Conservation (phyloP, 2,113 vertebrate species). For the Entomyzon cyanotis region DNA sequence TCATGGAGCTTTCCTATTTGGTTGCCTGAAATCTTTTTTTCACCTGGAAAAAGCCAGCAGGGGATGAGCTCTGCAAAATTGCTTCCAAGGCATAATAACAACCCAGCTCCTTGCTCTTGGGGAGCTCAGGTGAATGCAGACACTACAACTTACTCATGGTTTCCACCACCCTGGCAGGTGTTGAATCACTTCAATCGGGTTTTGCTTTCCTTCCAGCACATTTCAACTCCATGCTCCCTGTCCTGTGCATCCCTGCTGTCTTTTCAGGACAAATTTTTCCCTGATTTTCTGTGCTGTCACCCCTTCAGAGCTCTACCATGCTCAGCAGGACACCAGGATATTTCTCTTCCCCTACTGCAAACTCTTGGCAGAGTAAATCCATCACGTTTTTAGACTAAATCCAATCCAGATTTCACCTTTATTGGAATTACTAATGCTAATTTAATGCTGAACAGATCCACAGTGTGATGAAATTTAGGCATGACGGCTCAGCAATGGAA, state of each 20-base stretch:
- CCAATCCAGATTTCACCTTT: neutral
- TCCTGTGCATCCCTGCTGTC: neutral
- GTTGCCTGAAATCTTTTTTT: neutral
- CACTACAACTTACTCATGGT: neutral
- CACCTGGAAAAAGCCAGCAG: neutral
- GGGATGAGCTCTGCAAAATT: neutral
- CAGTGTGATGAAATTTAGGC: neutral
- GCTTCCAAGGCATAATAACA: neutral
- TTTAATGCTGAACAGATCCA: neutral
- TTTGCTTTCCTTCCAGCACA: neutral
- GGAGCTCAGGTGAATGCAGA: neutral
- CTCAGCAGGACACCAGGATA: neutral
- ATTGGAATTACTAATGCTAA: neutral
- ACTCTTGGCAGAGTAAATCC: neutral
- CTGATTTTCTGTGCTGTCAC: neutral
- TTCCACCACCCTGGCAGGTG: neutral
- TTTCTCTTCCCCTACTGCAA: neutral
- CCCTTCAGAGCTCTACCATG: accelerated
- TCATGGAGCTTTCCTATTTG: neutral
- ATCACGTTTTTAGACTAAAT: neutral
- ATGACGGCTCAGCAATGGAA: neutral
- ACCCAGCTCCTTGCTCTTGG: neutral
- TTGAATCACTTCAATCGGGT: neutral
- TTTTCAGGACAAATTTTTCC: neutral
- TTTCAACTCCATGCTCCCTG: neutral